Evolutionary conservation across 2,888 invertebrate genomes (phyloP), one percentile per base, ranked within the genome.

Genomic region (Ichneumoninae sp.): DNA sequence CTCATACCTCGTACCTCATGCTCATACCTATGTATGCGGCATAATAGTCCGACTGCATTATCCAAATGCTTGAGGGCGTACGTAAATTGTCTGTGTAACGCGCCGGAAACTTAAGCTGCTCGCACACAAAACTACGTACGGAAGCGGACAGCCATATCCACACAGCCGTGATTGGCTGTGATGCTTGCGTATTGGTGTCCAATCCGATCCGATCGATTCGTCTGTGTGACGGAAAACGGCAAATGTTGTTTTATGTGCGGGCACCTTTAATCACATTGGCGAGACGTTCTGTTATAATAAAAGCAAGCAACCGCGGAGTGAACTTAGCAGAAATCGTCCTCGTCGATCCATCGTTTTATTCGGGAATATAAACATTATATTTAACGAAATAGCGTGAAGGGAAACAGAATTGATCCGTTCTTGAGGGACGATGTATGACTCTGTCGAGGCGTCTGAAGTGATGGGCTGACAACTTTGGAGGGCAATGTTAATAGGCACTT

Each of bases 21-120:
- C 44, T 40, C 36, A 60, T 60, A 47, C 22, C 26, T 6, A 62
- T 75, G 65, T 6, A 62, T 47, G 47, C 33, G 62, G 1, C 54
- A 60, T 57, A 19, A 54, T 60, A 16, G 5, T 7, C 54, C 8
- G 50, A 57, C 30, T 62, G 62, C 62, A 30, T 62, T 62, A 33
- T 33, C 16, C 62, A 30, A 13, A 62, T 33, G 16, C 3, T 30
- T 30, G 5, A 5, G 30, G 3, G 13, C 33, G 13, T 62, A 62
- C 33, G n/a, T 13, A 13, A 44, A 33, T 33, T 33, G 33, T 62
- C n/a, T 30, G 33, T 30, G 62, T 4, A 62, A 33, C 33, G 33
- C 30, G 62, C 62, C 62, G 26, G 62, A n/a, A 62, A 33, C 62
- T 33, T 16, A 26, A 26, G 26, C 26, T 26, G 26, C 26, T 26